Evolutionary conservation across 2,888 invertebrate species (phyloP), one percentile per base, ranked within the genome.

Genomic region (Camponotus fellah): DNA sequence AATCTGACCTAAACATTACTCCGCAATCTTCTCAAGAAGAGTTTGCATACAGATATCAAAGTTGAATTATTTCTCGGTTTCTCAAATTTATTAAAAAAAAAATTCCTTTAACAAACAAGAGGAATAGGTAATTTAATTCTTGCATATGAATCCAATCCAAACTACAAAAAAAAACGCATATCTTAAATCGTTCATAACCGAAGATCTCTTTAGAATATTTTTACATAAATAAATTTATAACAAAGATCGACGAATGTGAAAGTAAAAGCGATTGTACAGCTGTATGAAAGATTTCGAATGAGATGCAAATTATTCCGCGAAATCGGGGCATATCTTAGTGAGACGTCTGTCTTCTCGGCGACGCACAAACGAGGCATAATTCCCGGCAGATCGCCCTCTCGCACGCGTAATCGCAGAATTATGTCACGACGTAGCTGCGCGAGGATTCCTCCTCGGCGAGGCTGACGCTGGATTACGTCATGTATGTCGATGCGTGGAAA

Each of bases 381-480:
- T 88, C 86, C 75, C 69, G 82, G 53, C 83, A 79, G 86, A 88
- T 86, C 81, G 87, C 71, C 49, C 66, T 79, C 76, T 83, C 32
- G 69, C 69, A 40, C 82, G 72, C 77, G 82, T 85, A 86, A 89
- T 85, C 88, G 85, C 68, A 69, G 72, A 85, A 90, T 91, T 90
- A 91, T 91, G 90, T 91, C 90, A 91, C 74, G 69, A 12, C 79
- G 71, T 79, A 69, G 32, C 43, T 40, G 56, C 86, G 64, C 17
- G 49, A 49, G 62, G 83, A 75, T 82, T 82, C 82, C 86, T 82
- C 62, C 83, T 69, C 56, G 65, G 17, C 53, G 85, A 72, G 68
- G 79, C 71, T 82, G 84, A 21, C 37, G 49, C 43, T 32, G 40
- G 64, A 17, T 90, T 90, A 89, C 89, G 89, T 90, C 90, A 90